Evolutionary conservation across 92 coral and sea anemone species (phyloP), one percentile per base, ranked within the genome.

Genomic region (Hydrozoanthus gracilis): DNA sequence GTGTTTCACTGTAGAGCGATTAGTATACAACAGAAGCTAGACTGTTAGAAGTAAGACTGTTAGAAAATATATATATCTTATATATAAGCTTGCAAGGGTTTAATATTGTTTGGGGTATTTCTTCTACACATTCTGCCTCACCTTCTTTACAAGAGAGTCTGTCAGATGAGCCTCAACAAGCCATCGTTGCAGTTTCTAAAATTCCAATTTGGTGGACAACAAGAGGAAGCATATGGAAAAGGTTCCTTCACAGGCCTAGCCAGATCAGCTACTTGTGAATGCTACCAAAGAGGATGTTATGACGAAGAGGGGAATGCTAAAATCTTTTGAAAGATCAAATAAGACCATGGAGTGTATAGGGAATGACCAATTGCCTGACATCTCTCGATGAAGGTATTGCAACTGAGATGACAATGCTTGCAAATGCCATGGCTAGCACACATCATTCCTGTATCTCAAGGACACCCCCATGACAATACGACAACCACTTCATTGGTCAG

Each of bases 361-460:
- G 46, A 68, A 78, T 87, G 89, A 78, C 89, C 3, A 65, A 51
- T 50, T 87, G 89, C 86, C 77, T 87, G 52, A 77, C 89, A 16
- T 77, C 89, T 51, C 77, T 87, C 16, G 89, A 78, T 11, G 89
- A 87, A 49, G 89, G 89, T 9, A 87, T 87, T n/a, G 77, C 89
- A 48, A 49, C 89, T 15, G 86, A 86, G 27, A 87, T 87, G 89
- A 45, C 39, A 50, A 78, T 87, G 84, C 78, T 87, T 51, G 89
- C 89, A 46, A 77, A 61, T 69, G 89, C 89, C 47, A 18, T 73
- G 12, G 68, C 88, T 56, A 16, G 82, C 15, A 49, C 66, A 15
- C 82, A 73, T 14, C 82, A 45, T 8, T 27, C 87, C 73, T 55
- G 58, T 54, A n/a, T 47, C 46, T 27, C 82, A 61, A 16, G 69